These are phyloP conservation scores for Tipula confusa DNA, from an alignment of 2,888 invertebrate genomes.

Conservation along the genomic window DNA sequence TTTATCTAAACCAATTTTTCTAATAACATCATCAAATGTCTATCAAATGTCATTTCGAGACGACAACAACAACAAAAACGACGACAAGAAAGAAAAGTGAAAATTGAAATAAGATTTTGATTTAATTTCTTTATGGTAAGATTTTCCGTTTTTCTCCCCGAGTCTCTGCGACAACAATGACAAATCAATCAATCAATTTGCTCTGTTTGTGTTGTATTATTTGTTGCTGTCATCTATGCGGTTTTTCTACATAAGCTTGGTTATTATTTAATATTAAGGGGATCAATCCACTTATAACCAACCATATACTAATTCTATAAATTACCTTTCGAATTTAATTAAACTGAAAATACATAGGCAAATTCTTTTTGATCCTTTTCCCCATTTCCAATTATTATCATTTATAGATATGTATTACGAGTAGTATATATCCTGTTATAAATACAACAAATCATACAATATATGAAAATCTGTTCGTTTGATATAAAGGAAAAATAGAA, in stretches of 20 bases:
- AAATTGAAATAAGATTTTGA: slow-evolving; percentile 25
- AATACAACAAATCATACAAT: background rate
- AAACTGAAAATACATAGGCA: background rate
- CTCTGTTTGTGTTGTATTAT: background rate
- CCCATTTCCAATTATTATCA: background rate
- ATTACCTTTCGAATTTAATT: slow-evolving; percentile 25
- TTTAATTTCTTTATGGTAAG: background rate
- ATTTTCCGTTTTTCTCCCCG: background rate
- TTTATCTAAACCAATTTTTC: background rate
- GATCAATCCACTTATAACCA: background rate
- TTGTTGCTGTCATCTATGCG: slow-evolving; percentile 5
- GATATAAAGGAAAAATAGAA: background rate
- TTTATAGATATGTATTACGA: background rate
- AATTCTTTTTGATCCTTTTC: slow-evolving; percentile 16
- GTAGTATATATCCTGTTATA: background rate
- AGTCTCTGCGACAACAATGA: slow-evolving; percentile 7
- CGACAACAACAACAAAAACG: too few species aligned
- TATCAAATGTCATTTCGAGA: slow-evolving; percentile 20
- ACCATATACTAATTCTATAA: background rate
- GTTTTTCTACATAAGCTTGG: background rate
- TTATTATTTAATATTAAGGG: background rate
- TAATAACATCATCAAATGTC: background rate
- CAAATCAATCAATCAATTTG: slow-evolving; percentile 21
- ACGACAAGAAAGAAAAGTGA: background rate
- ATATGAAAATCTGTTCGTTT: background rate